Percentiles rank a stretch among this genome's conserved stretches.
Conservation (phyloP, 1,140 invertebrate genomes). For the Trachelipus rathkii region DNA sequence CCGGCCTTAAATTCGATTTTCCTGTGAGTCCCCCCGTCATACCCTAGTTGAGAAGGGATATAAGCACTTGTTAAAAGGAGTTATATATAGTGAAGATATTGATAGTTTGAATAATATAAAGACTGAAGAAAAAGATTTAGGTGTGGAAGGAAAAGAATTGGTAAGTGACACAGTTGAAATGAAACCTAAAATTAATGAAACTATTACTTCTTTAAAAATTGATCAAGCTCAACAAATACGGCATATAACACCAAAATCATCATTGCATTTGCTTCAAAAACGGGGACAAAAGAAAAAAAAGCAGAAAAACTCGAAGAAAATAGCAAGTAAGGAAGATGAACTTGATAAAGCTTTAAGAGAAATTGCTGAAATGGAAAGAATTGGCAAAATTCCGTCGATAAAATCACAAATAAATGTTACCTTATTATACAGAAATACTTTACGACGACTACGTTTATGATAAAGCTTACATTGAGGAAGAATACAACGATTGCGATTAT, state of each 20-base stretch:
- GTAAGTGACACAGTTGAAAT: background rate
- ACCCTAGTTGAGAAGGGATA: too few species aligned
- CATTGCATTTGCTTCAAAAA: constrained; percentile 3
- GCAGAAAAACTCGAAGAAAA: constrained; percentile 47
- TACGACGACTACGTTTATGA: background rate
- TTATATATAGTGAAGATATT: too few species aligned
- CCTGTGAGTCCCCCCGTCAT: too few species aligned
- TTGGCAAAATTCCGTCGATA: constrained; percentile 37
- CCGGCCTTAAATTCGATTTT: too few species aligned
- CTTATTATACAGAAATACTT: background rate
- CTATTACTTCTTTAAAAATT: background rate
- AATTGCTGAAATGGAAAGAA: constrained; percentile 56
- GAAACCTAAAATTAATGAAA: constrained; percentile 13
- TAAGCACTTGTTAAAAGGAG: too few species aligned
- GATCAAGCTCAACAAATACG: background rate
- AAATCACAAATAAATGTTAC: too few species aligned
- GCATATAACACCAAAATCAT: constrained; percentile 8
- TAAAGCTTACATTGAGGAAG: too few species aligned
- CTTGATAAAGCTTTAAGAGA: constrained; percentile 60
- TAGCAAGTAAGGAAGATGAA: constrained; percentile 53
- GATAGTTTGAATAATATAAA: background rate
- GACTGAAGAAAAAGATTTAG: background rate
- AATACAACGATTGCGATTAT: too few species aligned
- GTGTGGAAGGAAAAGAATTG: background rate
- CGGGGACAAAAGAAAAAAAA: constrained; percentile 54